phyloP scores from a whole-genome alignment of 2,888 invertebrate species.

The Euclidia mi region DNA sequence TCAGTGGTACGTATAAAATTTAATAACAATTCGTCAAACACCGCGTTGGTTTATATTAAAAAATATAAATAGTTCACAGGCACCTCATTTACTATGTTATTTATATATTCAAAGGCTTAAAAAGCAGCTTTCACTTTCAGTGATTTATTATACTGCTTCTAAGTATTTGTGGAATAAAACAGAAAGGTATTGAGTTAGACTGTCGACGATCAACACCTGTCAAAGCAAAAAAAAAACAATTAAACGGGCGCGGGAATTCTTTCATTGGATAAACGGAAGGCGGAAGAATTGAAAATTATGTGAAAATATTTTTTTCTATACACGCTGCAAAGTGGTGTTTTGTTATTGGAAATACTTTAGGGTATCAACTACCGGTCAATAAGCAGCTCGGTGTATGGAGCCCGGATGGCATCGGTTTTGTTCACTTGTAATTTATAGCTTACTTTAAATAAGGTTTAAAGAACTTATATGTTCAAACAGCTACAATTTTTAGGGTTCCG shows the following conservation, averaged over 20 bases:
- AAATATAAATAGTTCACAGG: constrained; percentile 59
- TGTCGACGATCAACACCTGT: constrained; percentile 84
- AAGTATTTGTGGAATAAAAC: constrained; percentile 83
- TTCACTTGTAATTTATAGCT: too few relatives aligned
- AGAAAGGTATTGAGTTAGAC: constrained; percentile 81
- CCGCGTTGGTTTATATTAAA: constrained; percentile 28
- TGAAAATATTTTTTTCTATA: constrained; percentile 77
- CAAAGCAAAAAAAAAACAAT: constrained; percentile 83
- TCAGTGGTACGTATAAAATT: constrained; percentile 23
- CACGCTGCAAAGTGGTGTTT: constrained; percentile 72
- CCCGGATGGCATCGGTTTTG: not conserved
- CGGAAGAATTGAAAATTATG: constrained; percentile 81
- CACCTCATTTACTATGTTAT: constrained; percentile 77
- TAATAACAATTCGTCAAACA: constrained; percentile 23
- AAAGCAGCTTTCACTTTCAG: constrained; percentile 78
- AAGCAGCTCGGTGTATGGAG: constrained; percentile 25
- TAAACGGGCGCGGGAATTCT: constrained; percentile 78
- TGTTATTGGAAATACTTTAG: constrained; percentile 72
- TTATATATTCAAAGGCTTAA: constrained; percentile 80
- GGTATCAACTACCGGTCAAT: constrained; percentile 69
- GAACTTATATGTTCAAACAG: too few relatives aligned
- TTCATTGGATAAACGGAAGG: constrained; percentile 82
- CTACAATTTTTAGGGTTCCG: too few relatives aligned
- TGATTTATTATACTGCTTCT: constrained; percentile 81
- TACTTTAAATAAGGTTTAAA: too few relatives aligned